Evolutionary conservation across 2,888 invertebrate species (phyloP).

Genomic region (Abrostola tripartita): DNA sequence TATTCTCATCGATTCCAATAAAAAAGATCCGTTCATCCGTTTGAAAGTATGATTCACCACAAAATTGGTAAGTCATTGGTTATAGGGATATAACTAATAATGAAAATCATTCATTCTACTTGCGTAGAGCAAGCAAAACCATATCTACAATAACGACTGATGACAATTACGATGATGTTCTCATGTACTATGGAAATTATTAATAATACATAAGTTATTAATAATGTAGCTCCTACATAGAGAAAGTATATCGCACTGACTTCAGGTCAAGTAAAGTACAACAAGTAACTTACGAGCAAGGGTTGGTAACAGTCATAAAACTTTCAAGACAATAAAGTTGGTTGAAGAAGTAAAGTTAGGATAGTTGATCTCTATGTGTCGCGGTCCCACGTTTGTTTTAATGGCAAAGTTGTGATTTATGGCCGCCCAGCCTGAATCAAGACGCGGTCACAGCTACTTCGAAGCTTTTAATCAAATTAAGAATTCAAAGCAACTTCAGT

Average conservation of each 20-base stretch:
- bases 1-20: no score
- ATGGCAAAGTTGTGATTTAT: slow-evolving; percentile 85
- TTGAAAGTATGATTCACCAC: no score
- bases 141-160: not conserved
- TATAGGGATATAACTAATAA: no score
- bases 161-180: not conserved
- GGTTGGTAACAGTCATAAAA: slow-evolving; percentile 73
- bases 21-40: no score
- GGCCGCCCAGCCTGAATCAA: slow-evolving; percentile 62
- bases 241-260: slow-evolving; percentile 29
- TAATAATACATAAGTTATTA: slow-evolving; percentile 13
- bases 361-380: slow-evolving; percentile 80
- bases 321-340: slow-evolving; percentile 79
- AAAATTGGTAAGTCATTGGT: no score
- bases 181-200: not conserved
- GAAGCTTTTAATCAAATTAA: slow-evolving; percentile 75
- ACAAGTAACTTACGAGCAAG: slow-evolving; percentile 61
- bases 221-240: slow-evolving; percentile 19
- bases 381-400: slow-evolving; percentile 73
- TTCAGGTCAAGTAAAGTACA: slow-evolving; percentile 45
- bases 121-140: no score
- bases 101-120: no score
- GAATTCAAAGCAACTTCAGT: slow-evolving; percentile 58
- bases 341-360: slow-evolving; percentile 72
- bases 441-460: slow-evolving; percentile 68